Evolutionary conservation across 2,888 invertebrate species (phyloP), one percentile per base, ranked within the genome.

Genomic region (Parnassius glacialis): DNA sequence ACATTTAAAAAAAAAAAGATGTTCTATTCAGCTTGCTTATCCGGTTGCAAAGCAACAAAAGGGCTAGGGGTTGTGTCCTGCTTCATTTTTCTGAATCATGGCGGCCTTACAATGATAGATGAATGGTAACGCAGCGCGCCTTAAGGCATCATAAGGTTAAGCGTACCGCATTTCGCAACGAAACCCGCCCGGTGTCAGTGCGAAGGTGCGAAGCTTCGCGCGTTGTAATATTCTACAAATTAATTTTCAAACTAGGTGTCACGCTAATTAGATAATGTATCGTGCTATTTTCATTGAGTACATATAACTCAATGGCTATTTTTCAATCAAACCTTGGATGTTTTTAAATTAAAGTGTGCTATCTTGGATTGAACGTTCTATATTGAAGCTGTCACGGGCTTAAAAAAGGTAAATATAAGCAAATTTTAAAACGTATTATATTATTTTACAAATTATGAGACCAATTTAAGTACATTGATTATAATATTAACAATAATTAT

Each of bases 111-210:
- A 42, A 48, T 42, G 20, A 62, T 62, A 62, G 16, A 57, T 58
- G 62, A 62, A 62, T 53, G 58, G 50, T 54, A 54, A 53, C 62
- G 53, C 34, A 50, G 57, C 62, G 53, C 34, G 51, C 61, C 57
- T 54, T 62, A 62, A 62, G 58, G 62, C 62, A 47, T 50, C 53
- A 54, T 58, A 62, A 62, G 58, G 62, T 62, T 53, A 59, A 62
- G 58, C 62, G 62, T 50, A 54, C 62, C 50, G 58, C 62, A 62
- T 62, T 62, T 62, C 62, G 62, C 58, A 62, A 62, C 62, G 54
- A 45, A 59, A 59, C 62, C 55, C 62, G 62, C 58, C 58, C 58
- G 62, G 58, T 44, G 50, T 13, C 58, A 59, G 62, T 44, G 53
- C 51, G 55, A 43, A 62, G 62, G 62, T 41, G 53, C 51, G 55